Evolutionary conservation across 2,113 vertebrate species (phyloP).

Genomic region (Lepidothrix coronata): DNA sequence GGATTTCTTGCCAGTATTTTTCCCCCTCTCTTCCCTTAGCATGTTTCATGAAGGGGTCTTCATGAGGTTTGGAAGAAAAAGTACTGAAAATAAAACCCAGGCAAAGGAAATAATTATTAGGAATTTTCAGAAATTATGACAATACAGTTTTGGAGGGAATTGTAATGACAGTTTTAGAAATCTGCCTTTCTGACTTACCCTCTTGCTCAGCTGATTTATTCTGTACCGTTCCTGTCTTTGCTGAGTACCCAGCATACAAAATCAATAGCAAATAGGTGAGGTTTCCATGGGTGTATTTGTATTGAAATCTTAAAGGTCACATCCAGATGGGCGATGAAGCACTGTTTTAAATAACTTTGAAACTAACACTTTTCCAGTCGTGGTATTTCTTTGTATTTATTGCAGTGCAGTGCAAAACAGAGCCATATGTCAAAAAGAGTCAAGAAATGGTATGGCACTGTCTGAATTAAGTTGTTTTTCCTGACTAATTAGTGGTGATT

Average conservation of each 20-base stretch:
- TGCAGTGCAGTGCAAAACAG: neutral
- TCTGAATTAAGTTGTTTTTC: neutral
- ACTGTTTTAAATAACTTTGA: neutral
- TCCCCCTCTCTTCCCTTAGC: neutral
- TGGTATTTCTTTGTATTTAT: neutral
- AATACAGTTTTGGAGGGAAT: neutral
- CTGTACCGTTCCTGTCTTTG: neutral
- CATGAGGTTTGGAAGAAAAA: neutral
- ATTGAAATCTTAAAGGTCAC: slow-evolving; percentile 5
- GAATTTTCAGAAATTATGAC: neutral
- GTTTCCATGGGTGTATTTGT: neutral
- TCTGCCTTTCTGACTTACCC: neutral
- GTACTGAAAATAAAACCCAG: neutral
- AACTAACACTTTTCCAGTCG: neutral
- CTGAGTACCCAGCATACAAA: neutral
- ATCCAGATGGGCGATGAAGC: neutral
- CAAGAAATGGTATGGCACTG: neutral
- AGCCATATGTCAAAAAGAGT: neutral
- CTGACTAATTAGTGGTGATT: neutral
- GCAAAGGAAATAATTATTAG: neutral
- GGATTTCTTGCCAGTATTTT: neutral
- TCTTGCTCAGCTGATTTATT: neutral
- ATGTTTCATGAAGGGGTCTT: neutral
- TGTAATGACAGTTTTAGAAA: neutral
- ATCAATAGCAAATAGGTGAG: neutral